A percentile compares a stretch with the other conserved stretches of the same genome.
Evolutionary conservation across 2,797 vertebrate species (phyloP).

Genomic region (Chanos chanos): DNA sequence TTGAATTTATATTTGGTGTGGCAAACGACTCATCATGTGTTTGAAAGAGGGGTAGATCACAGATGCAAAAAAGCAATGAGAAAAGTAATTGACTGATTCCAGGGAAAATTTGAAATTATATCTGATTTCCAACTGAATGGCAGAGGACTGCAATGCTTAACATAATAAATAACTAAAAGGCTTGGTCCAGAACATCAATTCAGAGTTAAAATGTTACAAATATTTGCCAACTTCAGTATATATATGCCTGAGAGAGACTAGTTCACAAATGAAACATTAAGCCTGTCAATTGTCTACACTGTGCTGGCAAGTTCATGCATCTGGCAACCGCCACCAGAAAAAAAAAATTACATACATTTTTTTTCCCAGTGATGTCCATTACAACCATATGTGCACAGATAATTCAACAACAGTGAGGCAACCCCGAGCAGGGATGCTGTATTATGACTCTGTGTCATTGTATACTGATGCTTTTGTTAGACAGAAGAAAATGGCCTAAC

Average conservation of each 20-base stretch:
- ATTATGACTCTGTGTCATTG: slow-evolving; percentile 18
- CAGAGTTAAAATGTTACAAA: slow-evolving; percentile 7
- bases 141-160: slow-evolving; percentile 33
- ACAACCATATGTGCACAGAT: slow-evolving; percentile 8
- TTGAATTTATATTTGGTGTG: slow-evolving; percentile 53
- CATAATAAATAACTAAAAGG: slow-evolving; percentile 31
- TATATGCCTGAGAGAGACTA: slow-evolving; percentile 8
- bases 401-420: background rate
- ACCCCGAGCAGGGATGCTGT: background rate
- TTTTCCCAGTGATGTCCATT: no score
- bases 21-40: slow-evolving; percentile 43
- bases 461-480: slow-evolving; percentile 31
- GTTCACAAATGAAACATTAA: background rate
- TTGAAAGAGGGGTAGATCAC: slow-evolving; percentile 43
- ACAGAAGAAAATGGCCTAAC: slow-evolving; percentile 36
- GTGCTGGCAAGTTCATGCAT: no score
- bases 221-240: background rate
- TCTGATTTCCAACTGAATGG: slow-evolving; percentile 27
- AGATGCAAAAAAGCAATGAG: slow-evolving; percentile 46
- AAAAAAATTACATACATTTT: no score
- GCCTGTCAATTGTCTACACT: background rate
- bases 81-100: slow-evolving; percentile 54
- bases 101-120: slow-evolving; percentile 50
- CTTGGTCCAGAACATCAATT: background rate
- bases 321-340: no score